Conservation (phyloP, 1,140 invertebrate genomes). For the Listronotus bonariensis region DNA sequence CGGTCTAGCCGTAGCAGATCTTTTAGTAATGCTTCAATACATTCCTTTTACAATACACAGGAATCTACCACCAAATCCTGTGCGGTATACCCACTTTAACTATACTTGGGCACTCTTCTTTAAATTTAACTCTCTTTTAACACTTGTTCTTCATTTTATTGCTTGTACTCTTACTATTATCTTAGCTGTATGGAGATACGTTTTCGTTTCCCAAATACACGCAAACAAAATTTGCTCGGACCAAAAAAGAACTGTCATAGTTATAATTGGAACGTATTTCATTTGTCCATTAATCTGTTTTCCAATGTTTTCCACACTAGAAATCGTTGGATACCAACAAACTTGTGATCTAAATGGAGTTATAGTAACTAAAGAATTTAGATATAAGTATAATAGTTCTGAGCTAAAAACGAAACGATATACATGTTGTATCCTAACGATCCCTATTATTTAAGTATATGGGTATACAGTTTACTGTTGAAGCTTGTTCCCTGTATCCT, state of each 20-base stretch:
- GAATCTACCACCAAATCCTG: conserved; percentile 65
- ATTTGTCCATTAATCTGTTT: conserved; percentile 84
- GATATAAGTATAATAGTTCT: conserved; percentile 26
- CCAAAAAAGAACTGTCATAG: conserved; percentile 68
- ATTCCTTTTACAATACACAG: conserved; percentile 86
- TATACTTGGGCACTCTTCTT: conserved; percentile 84
- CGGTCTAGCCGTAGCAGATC: conserved; percentile 87
- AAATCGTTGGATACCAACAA: conserved; percentile 59
- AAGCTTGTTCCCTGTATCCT: conserved; percentile 84
- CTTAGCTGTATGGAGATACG: conserved; percentile 90
- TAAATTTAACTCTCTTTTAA: conserved; percentile 82
- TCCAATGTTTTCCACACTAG: conserved; percentile 77
- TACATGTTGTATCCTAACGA: conserved; percentile 39
- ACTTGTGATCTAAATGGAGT: conserved; percentile 58
- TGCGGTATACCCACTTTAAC: conserved; percentile 65
- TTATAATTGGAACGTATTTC: conserved; percentile 80
- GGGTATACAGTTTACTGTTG: conserved; percentile 83
- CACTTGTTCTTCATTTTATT: conserved; percentile 86
- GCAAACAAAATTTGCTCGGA: conserved; percentile 77
- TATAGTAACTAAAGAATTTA: conserved; percentile 29
- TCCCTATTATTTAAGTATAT: conserved; percentile 70
- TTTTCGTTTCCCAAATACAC: conserved; percentile 80
- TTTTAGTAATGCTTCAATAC: conserved; percentile 93
- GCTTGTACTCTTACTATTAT: conserved; percentile 92
- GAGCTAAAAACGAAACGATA: conserved; percentile 59